Percentiles rank a stretch among this genome's conserved stretches.
These are phyloP conservation scores for Arnoldichthys spilopterus DNA, from an alignment of 2,797 vertebrate species.

Conservation along the genomic window DNA sequence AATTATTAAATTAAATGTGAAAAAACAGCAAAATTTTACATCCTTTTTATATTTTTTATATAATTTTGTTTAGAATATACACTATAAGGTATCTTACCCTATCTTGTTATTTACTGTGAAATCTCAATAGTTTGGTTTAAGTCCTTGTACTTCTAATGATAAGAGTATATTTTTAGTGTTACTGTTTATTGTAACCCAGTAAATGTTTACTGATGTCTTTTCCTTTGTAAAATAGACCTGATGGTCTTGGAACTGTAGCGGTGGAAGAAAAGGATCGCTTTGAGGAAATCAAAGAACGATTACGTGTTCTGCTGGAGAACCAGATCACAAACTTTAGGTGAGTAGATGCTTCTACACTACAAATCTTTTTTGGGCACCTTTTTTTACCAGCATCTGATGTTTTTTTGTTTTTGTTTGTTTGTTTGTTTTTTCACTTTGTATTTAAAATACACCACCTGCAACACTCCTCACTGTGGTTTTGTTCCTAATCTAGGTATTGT, in stretches of 20 bases:
- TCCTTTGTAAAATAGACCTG: conserved; percentile 81
- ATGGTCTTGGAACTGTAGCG: conserved; percentile 96
- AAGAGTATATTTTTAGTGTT: background rate
- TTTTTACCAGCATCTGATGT: background rate
- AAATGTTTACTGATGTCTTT: conserved; percentile 4
- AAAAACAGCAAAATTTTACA: no score
- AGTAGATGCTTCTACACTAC: background rate
- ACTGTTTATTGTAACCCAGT: background rate
- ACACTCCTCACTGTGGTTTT: conserved; percentile 31
- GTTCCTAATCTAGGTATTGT: conserved; percentile 86
- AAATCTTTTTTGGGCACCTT: background rate
- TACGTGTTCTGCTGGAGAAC: conserved; percentile 96
- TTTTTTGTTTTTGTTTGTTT: conserved; percentile 20
- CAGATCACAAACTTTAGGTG: conserved; percentile 99
- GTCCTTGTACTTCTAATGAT: background rate
- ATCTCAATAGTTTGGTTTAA: conserved; percentile 8
- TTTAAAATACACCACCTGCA: conserved; percentile 1
- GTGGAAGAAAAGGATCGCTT: conserved; percentile 98
- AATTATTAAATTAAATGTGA: no score
- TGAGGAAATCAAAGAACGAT: conserved; percentile 98
- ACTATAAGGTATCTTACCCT: background rate
- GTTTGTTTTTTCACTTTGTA: background rate
- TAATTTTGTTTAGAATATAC: background rate
- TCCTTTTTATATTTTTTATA: background rate
- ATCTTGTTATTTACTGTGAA: conserved; percentile 12